Evolutionary conservation across 2,797 vertebrate species (phyloP).

Genomic region (Nothura maculosa): DNA sequence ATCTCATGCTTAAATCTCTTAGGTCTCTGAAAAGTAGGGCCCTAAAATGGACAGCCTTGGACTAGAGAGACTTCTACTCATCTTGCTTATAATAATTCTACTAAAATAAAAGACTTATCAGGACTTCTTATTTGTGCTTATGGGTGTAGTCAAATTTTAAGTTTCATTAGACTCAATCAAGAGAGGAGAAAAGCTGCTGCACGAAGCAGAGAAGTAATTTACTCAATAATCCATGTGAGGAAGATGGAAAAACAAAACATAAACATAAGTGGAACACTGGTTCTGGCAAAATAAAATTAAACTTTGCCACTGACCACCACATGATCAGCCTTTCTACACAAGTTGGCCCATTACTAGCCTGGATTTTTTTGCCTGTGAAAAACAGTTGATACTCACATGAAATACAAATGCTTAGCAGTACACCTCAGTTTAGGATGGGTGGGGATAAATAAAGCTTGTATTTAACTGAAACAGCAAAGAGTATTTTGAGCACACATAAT

Average conservation of each 20-base stretch:
- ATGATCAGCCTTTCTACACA: background rate
- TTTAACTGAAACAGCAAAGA: slow-evolving; percentile 4
- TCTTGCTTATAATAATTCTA: background rate
- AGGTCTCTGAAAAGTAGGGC: background rate
- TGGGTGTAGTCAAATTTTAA: background rate
- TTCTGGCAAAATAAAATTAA: background rate
- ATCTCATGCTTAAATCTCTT: background rate
- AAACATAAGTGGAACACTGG: background rate
- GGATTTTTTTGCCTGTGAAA: background rate
- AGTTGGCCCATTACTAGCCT: background rate
- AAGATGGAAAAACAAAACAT: background rate
- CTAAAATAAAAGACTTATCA: background rate
- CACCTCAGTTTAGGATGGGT: background rate
- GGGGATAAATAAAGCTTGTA: background rate
- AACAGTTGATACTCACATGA: background rate
- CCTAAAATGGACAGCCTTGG: background rate
- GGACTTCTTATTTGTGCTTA: background rate
- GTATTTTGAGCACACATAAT: background rate
- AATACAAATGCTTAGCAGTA: background rate
- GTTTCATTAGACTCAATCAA: background rate
- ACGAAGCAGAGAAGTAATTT: background rate
- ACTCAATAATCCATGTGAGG: background rate
- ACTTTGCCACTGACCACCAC: background rate
- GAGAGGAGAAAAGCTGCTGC: background rate
- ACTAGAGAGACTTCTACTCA: background rate